Evolutionary conservation across 2,797 vertebrate genomes (phyloP).

Genomic region (Acrossocheilus fasciatus): DNA sequence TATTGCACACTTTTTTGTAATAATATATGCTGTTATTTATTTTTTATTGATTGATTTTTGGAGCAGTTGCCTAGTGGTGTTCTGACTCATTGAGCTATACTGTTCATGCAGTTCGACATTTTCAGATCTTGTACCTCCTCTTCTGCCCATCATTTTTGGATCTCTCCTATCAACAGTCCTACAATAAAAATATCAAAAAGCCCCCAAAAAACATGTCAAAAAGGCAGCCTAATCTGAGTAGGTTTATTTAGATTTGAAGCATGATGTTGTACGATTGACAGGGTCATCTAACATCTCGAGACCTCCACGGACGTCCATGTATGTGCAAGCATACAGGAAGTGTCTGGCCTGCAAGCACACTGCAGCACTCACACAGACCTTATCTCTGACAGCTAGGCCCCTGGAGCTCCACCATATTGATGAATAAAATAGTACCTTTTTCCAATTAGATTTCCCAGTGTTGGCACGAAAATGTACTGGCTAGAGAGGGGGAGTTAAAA

Average conservation of each 20-base stretch:
- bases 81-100: not conserved
- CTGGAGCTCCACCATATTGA: slow-evolving; percentile 59
- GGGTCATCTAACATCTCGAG: slow-evolving; percentile 7
- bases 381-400: slow-evolving; percentile 62
- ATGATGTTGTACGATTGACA: not conserved
- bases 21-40: not conserved
- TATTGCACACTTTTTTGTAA: not conserved
- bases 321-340: slow-evolving; percentile 5
- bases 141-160: not conserved
- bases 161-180: not conserved
- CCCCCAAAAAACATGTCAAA: not conserved
- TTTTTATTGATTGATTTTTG: not conserved
- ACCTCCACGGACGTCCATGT: not conserved
- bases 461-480: slow-evolving; percentile 60
- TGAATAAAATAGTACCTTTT: slow-evolving; percentile 67
- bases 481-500: slow-evolving; percentile 41
- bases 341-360: slow-evolving; percentile 31
- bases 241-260: slow-evolving; percentile 11
- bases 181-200: not conserved
- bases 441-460: slow-evolving; percentile 62
- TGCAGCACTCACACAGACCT: slow-evolving; percentile 51
- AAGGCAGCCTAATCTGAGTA: not conserved
- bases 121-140: not conserved
- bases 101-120: not conserved
- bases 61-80: not conserved